These are phyloP conservation scores for Liasis olivaceus DNA, from an alignment of 2,797 vertebrate species.

Conservation along the genomic window DNA sequence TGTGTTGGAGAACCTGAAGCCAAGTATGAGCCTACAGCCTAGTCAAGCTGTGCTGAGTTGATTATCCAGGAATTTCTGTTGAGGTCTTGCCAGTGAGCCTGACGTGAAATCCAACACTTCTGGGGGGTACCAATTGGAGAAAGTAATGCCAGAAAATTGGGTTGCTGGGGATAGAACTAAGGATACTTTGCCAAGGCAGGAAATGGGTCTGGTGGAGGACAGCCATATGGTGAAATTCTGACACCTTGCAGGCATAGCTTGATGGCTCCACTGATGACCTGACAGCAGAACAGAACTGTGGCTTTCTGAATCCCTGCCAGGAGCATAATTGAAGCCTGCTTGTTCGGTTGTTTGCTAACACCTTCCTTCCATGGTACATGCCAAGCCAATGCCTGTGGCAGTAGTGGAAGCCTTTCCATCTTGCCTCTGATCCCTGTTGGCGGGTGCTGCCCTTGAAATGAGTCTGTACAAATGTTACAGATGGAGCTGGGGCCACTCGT, in stretches of 20 bases:
- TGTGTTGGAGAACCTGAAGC: background rate
- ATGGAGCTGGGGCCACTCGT: background rate
- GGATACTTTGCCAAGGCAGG: conserved; percentile 64
- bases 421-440: background rate
- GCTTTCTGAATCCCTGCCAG: conserved; percentile 64
- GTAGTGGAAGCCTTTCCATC: background rate
- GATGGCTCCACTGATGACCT: conserved; percentile 71
- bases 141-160: conserved; percentile 16
- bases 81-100: background rate
- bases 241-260: conserved; percentile 66
- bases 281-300: conserved; percentile 62
- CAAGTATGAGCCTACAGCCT: background rate
- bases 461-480: background rate
- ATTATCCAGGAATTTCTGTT: background rate
- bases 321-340: conserved; percentile 51
- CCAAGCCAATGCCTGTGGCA: conserved; percentile 7
- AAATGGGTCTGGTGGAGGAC: conserved; percentile 67
- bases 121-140: background rate
- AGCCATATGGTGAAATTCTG: conserved; percentile 71
- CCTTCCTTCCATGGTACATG: conserved; percentile 49
- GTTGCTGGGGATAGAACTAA: background rate
- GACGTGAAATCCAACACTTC: background rate
- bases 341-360: conserved; percentile 40
- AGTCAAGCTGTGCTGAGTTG: background rate
- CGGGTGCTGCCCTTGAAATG: background rate